phyloP scores from a whole-genome alignment of 1,140 invertebrate species.

The Olivierus martensii region DNA sequence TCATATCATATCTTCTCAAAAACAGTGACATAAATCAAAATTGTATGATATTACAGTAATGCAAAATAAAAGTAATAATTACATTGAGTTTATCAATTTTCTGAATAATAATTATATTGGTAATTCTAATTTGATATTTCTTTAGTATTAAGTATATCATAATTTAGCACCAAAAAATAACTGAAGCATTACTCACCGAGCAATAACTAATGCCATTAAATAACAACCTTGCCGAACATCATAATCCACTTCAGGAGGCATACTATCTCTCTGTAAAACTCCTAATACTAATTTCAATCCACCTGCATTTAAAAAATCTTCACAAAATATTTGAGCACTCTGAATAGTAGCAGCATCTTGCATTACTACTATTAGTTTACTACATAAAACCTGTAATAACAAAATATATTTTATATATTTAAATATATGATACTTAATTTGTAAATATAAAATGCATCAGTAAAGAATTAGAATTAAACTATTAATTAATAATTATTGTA shows the following conservation, averaged over 20 bases:
- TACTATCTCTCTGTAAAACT: conserved; percentile 35
- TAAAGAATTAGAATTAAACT: too few relatives aligned
- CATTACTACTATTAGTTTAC: conserved; percentile 36
- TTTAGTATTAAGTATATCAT: too few relatives aligned
- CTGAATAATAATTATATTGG: too few relatives aligned
- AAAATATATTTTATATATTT: conserved; percentile 1
- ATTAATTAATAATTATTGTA: too few relatives aligned
- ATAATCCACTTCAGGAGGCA: conserved; percentile 35
- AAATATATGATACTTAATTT: not conserved
- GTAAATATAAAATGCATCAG: too few relatives aligned
- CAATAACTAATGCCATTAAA: conserved; percentile 35
- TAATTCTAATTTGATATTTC: too few relatives aligned
- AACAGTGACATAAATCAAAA: too few relatives aligned
- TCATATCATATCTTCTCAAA: too few relatives aligned
- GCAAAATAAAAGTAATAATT: too few relatives aligned
- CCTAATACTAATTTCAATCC: conserved; percentile 34
- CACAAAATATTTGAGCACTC: conserved; percentile 32
- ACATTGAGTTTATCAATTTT: too few relatives aligned
- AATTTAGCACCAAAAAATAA: too few relatives aligned
- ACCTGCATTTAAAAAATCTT: conserved; percentile 34
- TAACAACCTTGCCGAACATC: conserved; percentile 37
- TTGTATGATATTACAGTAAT: too few relatives aligned
- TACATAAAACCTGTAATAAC: conserved; percentile 33
- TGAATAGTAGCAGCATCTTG: conserved; percentile 27
- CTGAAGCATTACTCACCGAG: conserved; percentile 31